Conservation (phyloP, 2,888 invertebrate genomes). For the Agriotes lineatus region DNA sequence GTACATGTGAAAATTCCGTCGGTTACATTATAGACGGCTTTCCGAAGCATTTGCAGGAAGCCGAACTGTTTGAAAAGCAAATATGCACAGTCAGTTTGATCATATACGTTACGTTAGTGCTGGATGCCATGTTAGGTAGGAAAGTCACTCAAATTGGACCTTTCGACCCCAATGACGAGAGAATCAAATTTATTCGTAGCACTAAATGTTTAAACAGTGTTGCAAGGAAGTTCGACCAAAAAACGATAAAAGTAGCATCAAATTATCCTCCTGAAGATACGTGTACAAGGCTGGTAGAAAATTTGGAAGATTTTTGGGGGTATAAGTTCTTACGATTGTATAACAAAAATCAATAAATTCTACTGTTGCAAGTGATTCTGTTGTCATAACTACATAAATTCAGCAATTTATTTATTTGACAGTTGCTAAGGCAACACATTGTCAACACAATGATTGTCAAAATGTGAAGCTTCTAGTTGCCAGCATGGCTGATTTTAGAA, state of each 20-base stretch:
- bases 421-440: not conserved
- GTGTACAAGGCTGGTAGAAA: conserved; percentile 42
- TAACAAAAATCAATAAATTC: conserved; percentile 44
- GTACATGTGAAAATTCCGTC: conserved; percentile 32
- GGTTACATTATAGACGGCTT: conserved; percentile 55
- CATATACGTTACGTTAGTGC: conserved; percentile 45
- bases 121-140: conserved; percentile 44
- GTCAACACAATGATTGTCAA: not conserved
- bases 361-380: not conserved
- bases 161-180: conserved; percentile 33
- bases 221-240: conserved; percentile 31
- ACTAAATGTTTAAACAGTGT: conserved; percentile 28
- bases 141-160: conserved; percentile 11
- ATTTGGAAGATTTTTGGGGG: conserved; percentile 51
- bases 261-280: conserved; percentile 51
- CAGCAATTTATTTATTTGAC: not conserved
- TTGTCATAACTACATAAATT: not conserved
- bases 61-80: conserved; percentile 51
- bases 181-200: conserved; percentile 30
- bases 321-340: conserved; percentile 51
- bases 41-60: conserved; percentile 50
- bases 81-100: conserved; percentile 50
- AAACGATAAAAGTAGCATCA: conserved; percentile 35
- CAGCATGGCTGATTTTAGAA: conserved; percentile 47
- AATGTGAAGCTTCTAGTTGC: not conserved